A percentile compares a stretch with the other conserved stretches of the same genome.
Conservation (phyloP, 2,888 invertebrate species). For the Microplitis manilae region DNA sequence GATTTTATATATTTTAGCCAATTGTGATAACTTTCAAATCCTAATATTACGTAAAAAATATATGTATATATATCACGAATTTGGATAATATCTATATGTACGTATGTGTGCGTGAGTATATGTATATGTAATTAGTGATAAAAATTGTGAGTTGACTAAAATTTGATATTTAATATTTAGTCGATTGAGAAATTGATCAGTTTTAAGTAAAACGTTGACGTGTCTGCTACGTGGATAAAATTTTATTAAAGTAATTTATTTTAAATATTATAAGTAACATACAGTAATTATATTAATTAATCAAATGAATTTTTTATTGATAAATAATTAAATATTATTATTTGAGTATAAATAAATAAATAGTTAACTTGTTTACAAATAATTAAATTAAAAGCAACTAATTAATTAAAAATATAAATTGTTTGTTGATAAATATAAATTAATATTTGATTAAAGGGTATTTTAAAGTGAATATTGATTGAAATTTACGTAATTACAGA, state of each 20-base stretch:
- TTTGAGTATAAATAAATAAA: too few species aligned
- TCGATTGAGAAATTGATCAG: background rate
- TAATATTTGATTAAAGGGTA: background rate
- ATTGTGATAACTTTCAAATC: background rate
- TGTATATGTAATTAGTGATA: slow-evolving; percentile 17
- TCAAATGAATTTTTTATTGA: background rate
- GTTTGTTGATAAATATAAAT: background rate
- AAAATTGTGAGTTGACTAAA: background rate
- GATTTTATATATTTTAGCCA: background rate
- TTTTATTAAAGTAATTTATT: background rate
- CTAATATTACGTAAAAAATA: background rate
- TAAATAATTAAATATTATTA: background rate
- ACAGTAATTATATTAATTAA: background rate
- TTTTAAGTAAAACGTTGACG: slow-evolving; percentile 31
- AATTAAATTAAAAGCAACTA: background rate
- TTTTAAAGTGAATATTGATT: background rate
- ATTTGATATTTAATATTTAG: background rate
- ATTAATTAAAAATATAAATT: background rate
- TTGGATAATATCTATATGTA: background rate
- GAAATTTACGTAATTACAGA: slow-evolving; percentile 21
- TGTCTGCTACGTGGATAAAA: slow-evolving; percentile 15
- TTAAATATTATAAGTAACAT: background rate
- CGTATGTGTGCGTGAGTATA: background rate
- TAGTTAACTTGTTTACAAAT: background rate
- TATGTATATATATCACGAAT: background rate